These are phyloP conservation scores for Anodontia alba DNA, from an alignment of 2,888 invertebrate genomes.

Conservation along the genomic window DNA sequence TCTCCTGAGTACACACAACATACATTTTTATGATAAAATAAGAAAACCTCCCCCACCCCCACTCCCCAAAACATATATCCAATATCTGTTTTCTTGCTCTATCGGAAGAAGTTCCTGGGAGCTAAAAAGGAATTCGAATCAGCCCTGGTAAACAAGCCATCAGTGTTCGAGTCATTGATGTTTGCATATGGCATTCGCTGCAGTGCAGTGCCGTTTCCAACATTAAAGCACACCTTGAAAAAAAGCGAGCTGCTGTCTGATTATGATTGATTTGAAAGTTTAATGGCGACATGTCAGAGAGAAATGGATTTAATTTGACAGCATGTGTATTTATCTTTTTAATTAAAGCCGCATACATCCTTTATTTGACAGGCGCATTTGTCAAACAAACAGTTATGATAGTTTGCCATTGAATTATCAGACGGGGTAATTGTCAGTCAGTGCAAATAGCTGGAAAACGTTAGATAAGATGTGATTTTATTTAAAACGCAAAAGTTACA, in stretches of 20 bases:
- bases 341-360: conserved; percentile 17
- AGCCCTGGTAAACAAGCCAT: too few relatives aligned
- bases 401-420: not conserved
- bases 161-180: too few relatives aligned
- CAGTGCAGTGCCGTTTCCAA: not conserved
- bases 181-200: too few relatives aligned
- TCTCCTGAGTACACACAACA: too few relatives aligned
- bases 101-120: too few relatives aligned
- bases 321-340: conserved; percentile 18
- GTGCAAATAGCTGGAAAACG: not conserved
- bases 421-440: not conserved
- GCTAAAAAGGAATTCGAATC: too few relatives aligned
- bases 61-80: too few relatives aligned
- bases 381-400: conserved; percentile 17
- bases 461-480: conserved; percentile 11
- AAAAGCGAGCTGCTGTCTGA: not conserved
- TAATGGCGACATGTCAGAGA: conserved; percentile 5
- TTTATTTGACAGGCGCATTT: conserved; percentile 16
- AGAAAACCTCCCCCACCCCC: too few relatives aligned
- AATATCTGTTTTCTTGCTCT: too few relatives aligned
- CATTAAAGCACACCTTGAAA: not conserved
- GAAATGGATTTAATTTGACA: conserved; percentile 13
- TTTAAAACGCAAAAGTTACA: too few relatives aligned
- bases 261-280: conserved; percentile 13
- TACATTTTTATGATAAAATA: too few relatives aligned